phyloP scores from a whole-genome alignment of 2,797 vertebrate genomes.

The Siniperca obscura region DNA sequence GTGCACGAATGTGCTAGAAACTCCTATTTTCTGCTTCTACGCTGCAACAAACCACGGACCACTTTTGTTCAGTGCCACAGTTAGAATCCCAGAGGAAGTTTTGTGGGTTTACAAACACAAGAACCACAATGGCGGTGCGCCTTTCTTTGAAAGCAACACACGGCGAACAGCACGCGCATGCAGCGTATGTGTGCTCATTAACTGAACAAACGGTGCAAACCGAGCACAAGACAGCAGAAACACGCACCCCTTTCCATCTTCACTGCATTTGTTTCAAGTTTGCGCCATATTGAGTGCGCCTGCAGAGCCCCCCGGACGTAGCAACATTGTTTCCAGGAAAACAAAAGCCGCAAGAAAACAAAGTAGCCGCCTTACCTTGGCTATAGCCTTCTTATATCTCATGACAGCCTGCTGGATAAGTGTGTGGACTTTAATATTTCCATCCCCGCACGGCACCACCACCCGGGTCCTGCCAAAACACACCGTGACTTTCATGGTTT shows the following conservation, averaged over 20 bases:
- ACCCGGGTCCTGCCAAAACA: slow-evolving; percentile 96
- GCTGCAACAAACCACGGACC: background rate
- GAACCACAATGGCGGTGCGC: slow-evolving; percentile 74
- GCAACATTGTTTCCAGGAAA: slow-evolving; percentile 64
- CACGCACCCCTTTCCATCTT: background rate
- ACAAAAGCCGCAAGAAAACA: slow-evolving; percentile 57
- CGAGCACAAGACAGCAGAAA: rapidly evolving
- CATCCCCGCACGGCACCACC: slow-evolving; percentile 97
- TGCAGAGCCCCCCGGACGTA: slow-evolving; percentile 33
- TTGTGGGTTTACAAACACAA: slow-evolving; percentile 56
- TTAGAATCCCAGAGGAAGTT: slow-evolving; percentile 63
- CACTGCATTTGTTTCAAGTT: slow-evolving; percentile 59
- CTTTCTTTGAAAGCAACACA: slow-evolving; percentile 53
- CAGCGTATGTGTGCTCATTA: background rate
- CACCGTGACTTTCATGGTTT: slow-evolving; percentile 96
- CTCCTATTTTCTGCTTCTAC: rapidly evolving
- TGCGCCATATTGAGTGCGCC: slow-evolving; percentile 76
- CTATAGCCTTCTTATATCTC: slow-evolving; percentile 95
- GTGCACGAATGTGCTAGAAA: rapidly evolving
- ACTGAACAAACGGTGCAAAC: background rate
- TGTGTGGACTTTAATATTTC: slow-evolving; percentile 90
- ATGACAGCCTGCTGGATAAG: slow-evolving; percentile 95
- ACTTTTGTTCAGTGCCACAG: background rate
- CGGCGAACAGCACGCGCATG: background rate
- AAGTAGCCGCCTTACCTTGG: slow-evolving; percentile 89